A percentile compares a stretch with the other conserved stretches of the same genome.
phyloP scores from a whole-genome alignment of 92 coral and sea anemone genomes.

The Zoanthus gigantus region DNA sequence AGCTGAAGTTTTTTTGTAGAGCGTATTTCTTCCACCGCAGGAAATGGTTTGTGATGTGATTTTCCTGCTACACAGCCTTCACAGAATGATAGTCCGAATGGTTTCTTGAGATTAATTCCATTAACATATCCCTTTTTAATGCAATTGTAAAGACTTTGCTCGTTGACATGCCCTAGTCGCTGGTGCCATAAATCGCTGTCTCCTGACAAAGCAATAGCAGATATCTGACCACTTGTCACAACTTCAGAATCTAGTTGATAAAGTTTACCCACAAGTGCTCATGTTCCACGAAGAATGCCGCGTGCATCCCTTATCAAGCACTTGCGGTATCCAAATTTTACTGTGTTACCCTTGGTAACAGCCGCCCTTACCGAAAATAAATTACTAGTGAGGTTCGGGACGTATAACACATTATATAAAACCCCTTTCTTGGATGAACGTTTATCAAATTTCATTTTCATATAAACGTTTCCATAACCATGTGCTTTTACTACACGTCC shows the following conservation, averaged over 20 bases:
- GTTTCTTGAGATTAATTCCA: constrained; percentile 34
- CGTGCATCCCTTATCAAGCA: constrained; percentile 67
- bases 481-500: constrained; percentile 70
- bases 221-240: constrained; percentile 35
- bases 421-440: constrained; percentile 54
- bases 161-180: constrained; percentile 57
- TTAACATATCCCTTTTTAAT: background rate
- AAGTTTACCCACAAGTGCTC: constrained; percentile 64
- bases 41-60: constrained; percentile 58
- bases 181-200: constrained; percentile 59
- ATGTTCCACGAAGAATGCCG: constrained; percentile 64
- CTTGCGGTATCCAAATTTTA: constrained; percentile 60
- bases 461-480: constrained; percentile 59
- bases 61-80: constrained; percentile 58
- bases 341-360: constrained; percentile 68
- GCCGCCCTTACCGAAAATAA: constrained; percentile 69
- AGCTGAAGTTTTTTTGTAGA: constrained; percentile 49
- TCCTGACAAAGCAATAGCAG: constrained; percentile 34
- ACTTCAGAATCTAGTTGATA: constrained; percentile 68
- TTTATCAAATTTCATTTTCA: constrained; percentile 61
- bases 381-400: constrained; percentile 69
- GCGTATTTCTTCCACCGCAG: constrained; percentile 57
- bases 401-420: constrained; percentile 60
- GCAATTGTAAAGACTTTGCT: constrained; percentile 9
- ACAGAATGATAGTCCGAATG: constrained; percentile 48